Percentiles rank a stretch among this genome's conserved stretches.
Conservation (phyloP, 2,888 invertebrate genomes). For the Eristalis intricaria region DNA sequence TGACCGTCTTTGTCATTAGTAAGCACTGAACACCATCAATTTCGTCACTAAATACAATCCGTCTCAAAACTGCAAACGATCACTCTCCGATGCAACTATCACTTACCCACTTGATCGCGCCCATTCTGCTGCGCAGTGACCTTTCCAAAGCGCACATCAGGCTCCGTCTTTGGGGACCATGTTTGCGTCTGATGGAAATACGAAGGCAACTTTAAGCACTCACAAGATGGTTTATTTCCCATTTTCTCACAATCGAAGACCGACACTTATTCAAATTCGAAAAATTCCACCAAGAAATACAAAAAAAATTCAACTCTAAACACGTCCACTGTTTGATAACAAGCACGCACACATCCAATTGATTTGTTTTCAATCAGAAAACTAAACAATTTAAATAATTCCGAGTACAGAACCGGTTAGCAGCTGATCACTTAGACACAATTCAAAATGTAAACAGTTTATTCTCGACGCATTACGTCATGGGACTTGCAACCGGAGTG, state of each 20-base stretch:
- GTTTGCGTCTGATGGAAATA: conserved; percentile 34
- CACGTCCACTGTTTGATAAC: conserved; percentile 3
- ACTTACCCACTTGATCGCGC: conserved; percentile 49
- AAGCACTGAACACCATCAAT: neutral
- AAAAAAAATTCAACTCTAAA: neutral
- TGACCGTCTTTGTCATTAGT: neutral
- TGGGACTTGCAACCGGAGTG: neutral
- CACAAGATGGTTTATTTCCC: conserved; percentile 53
- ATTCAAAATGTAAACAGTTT: conserved; percentile 57
- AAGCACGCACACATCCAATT: conserved; percentile 1
- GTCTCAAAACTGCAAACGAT: neutral
- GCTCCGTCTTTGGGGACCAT: conserved; percentile 49
- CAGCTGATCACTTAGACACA: conserved; percentile 52
- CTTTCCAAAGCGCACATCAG: conserved; percentile 23
- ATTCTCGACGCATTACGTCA: conserved; percentile 58
- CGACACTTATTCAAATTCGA: neutral
- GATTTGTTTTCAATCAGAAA: conserved; percentile 16
- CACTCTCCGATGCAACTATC: conserved; percentile 1
- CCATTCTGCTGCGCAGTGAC: conserved; percentile 27
- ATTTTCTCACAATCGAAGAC: conserved; percentile 9
- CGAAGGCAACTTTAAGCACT: conserved; percentile 13
- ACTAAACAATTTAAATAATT: conserved; percentile 27
- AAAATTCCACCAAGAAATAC: conserved; percentile 1
- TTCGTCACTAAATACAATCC: neutral
- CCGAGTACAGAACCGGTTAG: conserved; percentile 44